Evolutionary conservation across 2,888 invertebrate genomes (phyloP).

Genomic region (Mimas tiliae): DNA sequence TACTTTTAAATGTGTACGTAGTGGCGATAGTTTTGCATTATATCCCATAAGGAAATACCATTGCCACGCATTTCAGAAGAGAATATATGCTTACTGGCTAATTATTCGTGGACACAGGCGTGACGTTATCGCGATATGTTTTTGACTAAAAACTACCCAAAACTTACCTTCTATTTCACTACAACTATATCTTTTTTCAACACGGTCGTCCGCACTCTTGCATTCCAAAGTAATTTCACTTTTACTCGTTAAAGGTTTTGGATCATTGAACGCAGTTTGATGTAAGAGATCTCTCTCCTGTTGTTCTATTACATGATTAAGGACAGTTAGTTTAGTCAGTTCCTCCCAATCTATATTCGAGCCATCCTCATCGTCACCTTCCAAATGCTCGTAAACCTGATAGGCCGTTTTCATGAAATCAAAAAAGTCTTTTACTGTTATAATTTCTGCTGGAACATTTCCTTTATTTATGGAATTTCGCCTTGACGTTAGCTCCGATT

Average conservation of each 20-base stretch:
- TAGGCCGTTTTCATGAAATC: slow-evolving; percentile 90
- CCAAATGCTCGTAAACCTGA: slow-evolving; percentile 85
- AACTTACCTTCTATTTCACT: slow-evolving; percentile 71
- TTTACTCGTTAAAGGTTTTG: slow-evolving; percentile 65
- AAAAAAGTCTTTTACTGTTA: slow-evolving; percentile 88
- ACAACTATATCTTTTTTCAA: slow-evolving; percentile 69
- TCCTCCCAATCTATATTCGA: slow-evolving; percentile 81
- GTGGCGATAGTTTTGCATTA: too few relatives aligned
- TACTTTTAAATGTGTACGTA: too few relatives aligned
- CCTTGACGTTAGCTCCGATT: slow-evolving; percentile 53
- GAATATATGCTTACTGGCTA: too few relatives aligned
- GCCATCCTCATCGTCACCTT: slow-evolving; percentile 72
- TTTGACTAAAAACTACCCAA: background rate
- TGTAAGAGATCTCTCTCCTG: slow-evolving; percentile 74
- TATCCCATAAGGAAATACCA: too few relatives aligned
- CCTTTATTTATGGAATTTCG: slow-evolving; percentile 54
- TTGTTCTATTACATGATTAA: slow-evolving; percentile 78
- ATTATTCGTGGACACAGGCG: too few relatives aligned
- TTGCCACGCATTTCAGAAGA: too few relatives aligned
- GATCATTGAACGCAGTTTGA: slow-evolving; percentile 62
- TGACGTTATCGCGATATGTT: too few relatives aligned
- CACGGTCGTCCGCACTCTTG: slow-evolving; percentile 54
- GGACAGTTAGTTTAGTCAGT: slow-evolving; percentile 75
- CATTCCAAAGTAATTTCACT: slow-evolving; percentile 68
- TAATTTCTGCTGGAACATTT: slow-evolving; percentile 81